A percentile compares a stretch with the other conserved stretches of the same genome.
Evolutionary conservation across 2,888 invertebrate genomes (phyloP).

Genomic region (Cephus pulcher): DNA sequence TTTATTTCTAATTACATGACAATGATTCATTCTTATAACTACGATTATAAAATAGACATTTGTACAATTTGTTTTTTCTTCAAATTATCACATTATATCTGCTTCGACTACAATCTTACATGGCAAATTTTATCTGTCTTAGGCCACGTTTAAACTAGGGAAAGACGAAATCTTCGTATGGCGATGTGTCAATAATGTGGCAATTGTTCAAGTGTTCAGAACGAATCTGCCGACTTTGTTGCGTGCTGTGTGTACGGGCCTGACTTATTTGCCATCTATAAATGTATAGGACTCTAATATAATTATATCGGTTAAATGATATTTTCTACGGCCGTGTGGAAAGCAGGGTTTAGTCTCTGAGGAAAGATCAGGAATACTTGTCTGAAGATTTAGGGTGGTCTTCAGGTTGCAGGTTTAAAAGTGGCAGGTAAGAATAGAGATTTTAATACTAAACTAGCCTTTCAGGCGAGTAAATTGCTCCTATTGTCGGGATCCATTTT

Average conservation of each 20-base stretch:
- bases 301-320: background rate
- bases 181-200: background rate
- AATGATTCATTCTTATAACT: background rate
- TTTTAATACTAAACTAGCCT: conserved; percentile 4
- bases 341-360: background rate
- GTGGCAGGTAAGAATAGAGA: conserved; percentile 4
- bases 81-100: background rate
- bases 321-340: background rate
- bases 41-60: background rate
- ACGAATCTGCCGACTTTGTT: background rate
- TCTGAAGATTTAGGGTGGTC: background rate
- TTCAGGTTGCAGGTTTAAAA: background rate
- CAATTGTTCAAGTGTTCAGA: background rate
- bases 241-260: background rate
- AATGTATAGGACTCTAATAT: background rate
- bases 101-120: background rate
- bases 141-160: background rate
- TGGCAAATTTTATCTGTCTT: background rate
- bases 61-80: background rate
- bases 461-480: conserved; percentile 2
- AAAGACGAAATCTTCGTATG: background rate
- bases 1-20: background rate
- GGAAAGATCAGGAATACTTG: background rate
- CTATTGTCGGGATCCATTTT: background rate
- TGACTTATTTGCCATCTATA: background rate